A percentile compares a stretch with the other conserved stretches of the same genome.
phyloP scores from a whole-genome alignment of 2,113 vertebrate genomes.

The zebrafish (Danio rerio) region GRCz12tu NC_133182.1:36028001-36028500 shows the following conservation, averaged over 20 bases:
- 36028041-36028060: conserved; percentile 46
- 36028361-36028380: conserved; percentile 54
- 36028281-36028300: conserved; percentile 70
- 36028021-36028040: conserved; percentile 48
- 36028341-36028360: not conserved
- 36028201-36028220: conserved; percentile 71
- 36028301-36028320: conserved; percentile 81
- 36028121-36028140: conserved; percentile 30
- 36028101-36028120: conserved; percentile 52
- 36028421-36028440: conserved; percentile 57
- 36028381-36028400: conserved; percentile 65
- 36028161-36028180: conserved; percentile 52
- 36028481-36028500: conserved; percentile 79
- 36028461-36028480: conserved; percentile 76
- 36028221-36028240: conserved; percentile 63
- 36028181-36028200: conserved; percentile 62
- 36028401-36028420: conserved; percentile 63
- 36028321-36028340: conserved; percentile 30
- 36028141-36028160: conserved; percentile 57
- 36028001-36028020: conserved; percentile 54
- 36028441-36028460: conserved; percentile 76
- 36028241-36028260: conserved; percentile 73
- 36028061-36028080: conserved; percentile 47
- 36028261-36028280: conserved; percentile 68
- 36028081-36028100: conserved; percentile 42